Evolutionary conservation across 2,888 invertebrate species (phyloP).

Genomic region (Hypolimnas misippus): DNA sequence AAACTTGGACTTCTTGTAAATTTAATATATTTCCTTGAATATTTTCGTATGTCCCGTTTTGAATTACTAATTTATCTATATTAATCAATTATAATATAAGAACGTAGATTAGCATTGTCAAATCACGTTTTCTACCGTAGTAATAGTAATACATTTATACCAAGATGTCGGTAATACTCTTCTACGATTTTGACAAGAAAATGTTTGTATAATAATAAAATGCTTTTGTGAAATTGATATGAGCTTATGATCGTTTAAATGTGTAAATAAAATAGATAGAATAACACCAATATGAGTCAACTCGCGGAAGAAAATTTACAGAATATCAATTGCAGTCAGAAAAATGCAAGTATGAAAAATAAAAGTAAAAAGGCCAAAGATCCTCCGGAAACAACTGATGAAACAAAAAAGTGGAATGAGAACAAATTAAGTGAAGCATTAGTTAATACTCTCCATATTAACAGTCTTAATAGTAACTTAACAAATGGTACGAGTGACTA

Average conservation of each 20-base stretch:
- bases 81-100: constrained; percentile 50
- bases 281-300: constrained; percentile 73
- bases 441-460: constrained; percentile 75
- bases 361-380: constrained; percentile 81
- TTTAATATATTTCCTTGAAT: constrained; percentile 60
- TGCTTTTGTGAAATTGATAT: constrained; percentile 61
- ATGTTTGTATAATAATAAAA: constrained; percentile 66
- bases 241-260: constrained; percentile 69
- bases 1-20: constrained; percentile 57
- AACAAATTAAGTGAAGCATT: constrained; percentile 70
- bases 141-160: constrained; percentile 61
- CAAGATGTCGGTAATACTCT: constrained; percentile 82
- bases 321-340: constrained; percentile 74
- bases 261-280: constrained; percentile 77
- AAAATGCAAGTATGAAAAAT: constrained; percentile 70
- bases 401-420: constrained; percentile 66
- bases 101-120: constrained; percentile 52
- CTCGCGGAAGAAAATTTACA: constrained; percentile 70
- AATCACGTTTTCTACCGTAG: constrained; percentile 51
- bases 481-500: constrained; percentile 78
- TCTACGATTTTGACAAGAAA: constrained; percentile 77
- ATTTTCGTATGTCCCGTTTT: constrained; percentile 62
- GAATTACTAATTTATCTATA: constrained; percentile 53
- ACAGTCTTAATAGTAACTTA: constrained; percentile 73
- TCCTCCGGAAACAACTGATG: constrained; percentile 67